phyloP scores from a whole-genome alignment of 2,113 vertebrate genomes.

The Hiodon tergisus region DNA sequence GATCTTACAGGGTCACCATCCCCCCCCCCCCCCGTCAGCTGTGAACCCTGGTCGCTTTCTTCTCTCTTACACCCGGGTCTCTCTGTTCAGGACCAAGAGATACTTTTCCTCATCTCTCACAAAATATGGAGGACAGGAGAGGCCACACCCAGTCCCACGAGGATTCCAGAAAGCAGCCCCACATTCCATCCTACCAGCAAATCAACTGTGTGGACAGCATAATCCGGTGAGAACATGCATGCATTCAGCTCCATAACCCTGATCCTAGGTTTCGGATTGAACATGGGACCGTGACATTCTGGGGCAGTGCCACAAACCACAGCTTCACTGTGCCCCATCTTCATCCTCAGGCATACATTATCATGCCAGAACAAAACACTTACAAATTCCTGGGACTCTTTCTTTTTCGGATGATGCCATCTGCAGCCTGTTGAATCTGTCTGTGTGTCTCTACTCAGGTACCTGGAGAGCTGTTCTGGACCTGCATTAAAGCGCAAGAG shows the following conservation, averaged over 20 bases:
- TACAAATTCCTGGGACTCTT: no score
- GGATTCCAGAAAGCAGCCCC: constrained; percentile 53
- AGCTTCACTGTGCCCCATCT: not conserved
- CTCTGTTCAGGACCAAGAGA: not conserved
- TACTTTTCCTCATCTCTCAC: constrained; percentile 10
- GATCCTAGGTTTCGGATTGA: no score
- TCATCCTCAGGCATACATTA: no score
- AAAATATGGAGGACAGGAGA: constrained; percentile 43
- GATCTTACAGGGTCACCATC: not conserved
- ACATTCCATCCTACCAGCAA: constrained; percentile 80
- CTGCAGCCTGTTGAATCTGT: not conserved
- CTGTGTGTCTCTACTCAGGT: constrained; percentile 54
- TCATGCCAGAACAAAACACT: no score
- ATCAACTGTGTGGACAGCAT: constrained; percentile 85
- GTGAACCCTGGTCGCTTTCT: not conserved
- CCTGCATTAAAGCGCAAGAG: constrained; percentile 78
- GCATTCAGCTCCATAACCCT: no score
- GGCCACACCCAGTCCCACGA: constrained; percentile 34
- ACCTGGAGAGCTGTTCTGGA: constrained; percentile 74
- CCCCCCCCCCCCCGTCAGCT: not conserved
- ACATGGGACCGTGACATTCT: no score
- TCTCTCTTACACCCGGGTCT: not conserved
- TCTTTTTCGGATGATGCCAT: no score
- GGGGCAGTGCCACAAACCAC: no score
- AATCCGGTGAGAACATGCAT: constrained; percentile 63